A percentile compares a stretch with the other conserved stretches of the same genome.
Conservation (phyloP, 2,797 vertebrate genomes). For the Phrynocephalus forsythii region DNA sequence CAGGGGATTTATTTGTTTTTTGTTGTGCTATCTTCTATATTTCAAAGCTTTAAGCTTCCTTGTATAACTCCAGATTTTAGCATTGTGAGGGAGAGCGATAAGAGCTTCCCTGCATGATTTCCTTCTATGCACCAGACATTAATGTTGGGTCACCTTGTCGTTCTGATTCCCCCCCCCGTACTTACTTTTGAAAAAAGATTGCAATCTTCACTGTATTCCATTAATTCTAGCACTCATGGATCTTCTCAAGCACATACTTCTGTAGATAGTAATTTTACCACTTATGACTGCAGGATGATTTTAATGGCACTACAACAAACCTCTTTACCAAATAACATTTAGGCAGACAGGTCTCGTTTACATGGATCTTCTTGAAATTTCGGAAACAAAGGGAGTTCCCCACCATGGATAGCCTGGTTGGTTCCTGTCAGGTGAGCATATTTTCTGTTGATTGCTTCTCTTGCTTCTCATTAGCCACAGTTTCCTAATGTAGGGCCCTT, state of each 20-base stretch:
- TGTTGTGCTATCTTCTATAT: background rate
- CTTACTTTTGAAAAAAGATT: background rate
- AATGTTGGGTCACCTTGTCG: conserved; percentile 51
- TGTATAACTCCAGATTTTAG: background rate
- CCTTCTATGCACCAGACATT: conserved; percentile 17
- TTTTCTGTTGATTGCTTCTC: conserved; percentile 46
- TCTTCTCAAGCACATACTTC: conserved; percentile 59
- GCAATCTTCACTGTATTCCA: conserved; percentile 55
- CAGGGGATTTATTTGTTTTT: background rate
- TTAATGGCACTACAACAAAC: conserved; percentile 54
- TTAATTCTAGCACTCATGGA: conserved; percentile 55
- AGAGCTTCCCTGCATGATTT: background rate
- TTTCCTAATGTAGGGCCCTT: conserved; percentile 32
- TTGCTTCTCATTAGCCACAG: conserved; percentile 43
- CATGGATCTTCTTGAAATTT: conserved; percentile 48
- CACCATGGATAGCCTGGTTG: conserved; percentile 34
- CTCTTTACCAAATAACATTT: conserved; percentile 34
- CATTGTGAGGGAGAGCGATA: background rate
- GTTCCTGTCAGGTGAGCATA: conserved; percentile 33
- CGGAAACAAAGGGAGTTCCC: conserved; percentile 38
- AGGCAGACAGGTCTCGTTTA: conserved; percentile 56
- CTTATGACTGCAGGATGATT: conserved; percentile 49
- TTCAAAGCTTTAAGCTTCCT: background rate
- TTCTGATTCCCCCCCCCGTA: conserved; percentile 47
- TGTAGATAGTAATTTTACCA: conserved; percentile 56